Base-by-base conservation (phyloP, 2,888 invertebrate genomes). In the Antitype chi region DNA sequence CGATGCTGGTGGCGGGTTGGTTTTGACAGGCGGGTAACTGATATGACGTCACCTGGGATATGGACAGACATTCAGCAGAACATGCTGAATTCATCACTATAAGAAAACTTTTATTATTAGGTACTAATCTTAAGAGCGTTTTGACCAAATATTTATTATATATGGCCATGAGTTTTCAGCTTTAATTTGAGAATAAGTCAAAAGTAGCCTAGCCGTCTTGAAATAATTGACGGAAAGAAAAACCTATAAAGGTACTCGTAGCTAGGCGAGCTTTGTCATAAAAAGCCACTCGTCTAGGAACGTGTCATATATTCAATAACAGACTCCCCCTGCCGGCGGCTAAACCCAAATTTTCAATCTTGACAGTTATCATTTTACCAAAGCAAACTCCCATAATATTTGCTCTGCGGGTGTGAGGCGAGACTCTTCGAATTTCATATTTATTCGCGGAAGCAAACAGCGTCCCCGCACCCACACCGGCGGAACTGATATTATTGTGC, bases 401-500 rank as follows among this genome's bases (percentile, higher is more conserved):
- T 96, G 94, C 94, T 94, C 94, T 94, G 89, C 91, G 93, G 94
- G 93, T 92, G 93, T 87, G 93, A 94, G 94, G 92, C 94, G 94
- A 92, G 93, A 93, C 91, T 95, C 95, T 96, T 96, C 96, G 95
- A 95, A 96, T 96, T 96, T 96, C 96, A 96, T 96, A 96, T 96
- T 96, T 96, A 96, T 96, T 96, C 94, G 95, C 94, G 93, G 92
- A 94, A 94, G 96, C 93, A 96, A 96, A 96, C 95, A 95, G 85
- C 91, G 88, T 86, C 76, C 87, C 88, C 93, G 90, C 92, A 92
- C 94, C 94, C 94, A 93, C 93, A 92, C 92, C 88, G 91, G 92
- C 96, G 96, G 96, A 96, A 96, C 96, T 96, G 95, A 96, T 96
- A 96, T 96, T 96, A 96, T 96, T 96, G 96, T 96, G 96, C 96